These are phyloP conservation scores for Philereme transversata DNA, from an alignment of 2,888 invertebrate species.

Conservation along the genomic window DNA sequence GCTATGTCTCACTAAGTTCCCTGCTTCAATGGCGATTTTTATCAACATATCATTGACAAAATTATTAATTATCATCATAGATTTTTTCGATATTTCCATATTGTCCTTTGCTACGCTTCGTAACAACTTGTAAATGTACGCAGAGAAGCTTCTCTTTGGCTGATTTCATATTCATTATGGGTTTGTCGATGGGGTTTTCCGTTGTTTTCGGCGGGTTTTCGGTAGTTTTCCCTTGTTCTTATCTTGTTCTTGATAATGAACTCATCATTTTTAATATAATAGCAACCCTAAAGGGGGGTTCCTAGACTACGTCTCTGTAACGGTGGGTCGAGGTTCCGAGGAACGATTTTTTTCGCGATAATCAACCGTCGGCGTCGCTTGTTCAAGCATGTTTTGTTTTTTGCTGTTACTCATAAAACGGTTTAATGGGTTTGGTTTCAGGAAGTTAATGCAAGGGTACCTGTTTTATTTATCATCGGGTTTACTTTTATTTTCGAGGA, in stretches of 20 bases:
- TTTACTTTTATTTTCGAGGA: constrained; percentile 10
- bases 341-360: constrained; percentile 68
- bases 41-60: constrained; percentile 80
- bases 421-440: constrained; percentile 29
- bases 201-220: too few species aligned
- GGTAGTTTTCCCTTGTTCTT: too few species aligned
- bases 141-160: too few species aligned
- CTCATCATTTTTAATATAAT: too few species aligned
- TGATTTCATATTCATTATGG: too few species aligned
- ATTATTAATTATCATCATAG: too few species aligned
- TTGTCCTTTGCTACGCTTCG: too few species aligned
- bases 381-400: constrained; percentile 29
- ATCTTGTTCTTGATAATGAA: too few species aligned
- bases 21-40: constrained; percentile 87
- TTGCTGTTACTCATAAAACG: constrained; percentile 26
- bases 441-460: constrained; percentile 25
- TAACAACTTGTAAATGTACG: too few species aligned
- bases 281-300: too few species aligned
- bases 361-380: constrained; percentile 50
- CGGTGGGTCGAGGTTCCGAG: constrained; percentile 55
- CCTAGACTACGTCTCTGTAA: constrained; percentile 13
- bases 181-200: too few species aligned
- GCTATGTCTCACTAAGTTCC: constrained; percentile 85
- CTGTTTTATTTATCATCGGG: constrained; percentile 30
- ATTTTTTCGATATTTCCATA: too few species aligned